These are phyloP conservation scores for Gerosis bhagava DNA, from an alignment of 2,888 invertebrate genomes.

Conservation along the genomic window DNA sequence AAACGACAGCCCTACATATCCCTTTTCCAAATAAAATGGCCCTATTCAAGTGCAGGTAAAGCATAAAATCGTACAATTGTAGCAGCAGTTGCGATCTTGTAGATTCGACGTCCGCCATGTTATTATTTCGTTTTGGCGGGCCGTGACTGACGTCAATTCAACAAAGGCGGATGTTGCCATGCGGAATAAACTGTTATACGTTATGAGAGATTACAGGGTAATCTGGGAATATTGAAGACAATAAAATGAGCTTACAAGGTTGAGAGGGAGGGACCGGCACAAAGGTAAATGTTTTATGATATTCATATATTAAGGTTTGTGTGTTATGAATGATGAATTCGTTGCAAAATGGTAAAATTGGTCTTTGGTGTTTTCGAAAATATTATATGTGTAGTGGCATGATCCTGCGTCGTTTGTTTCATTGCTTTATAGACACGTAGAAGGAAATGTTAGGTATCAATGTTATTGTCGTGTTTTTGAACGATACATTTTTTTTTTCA, in stretches of 20 bases:
- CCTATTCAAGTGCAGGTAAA: slow-evolving; percentile 29
- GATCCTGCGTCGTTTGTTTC: too few relatives aligned
- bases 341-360: too few relatives aligned
- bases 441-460: too few relatives aligned
- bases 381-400: too few relatives aligned
- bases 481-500: too few relatives aligned
- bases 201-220: slow-evolving; percentile 79
- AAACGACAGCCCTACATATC: slow-evolving; percentile 36
- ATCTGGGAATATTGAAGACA: slow-evolving; percentile 82
- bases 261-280: slow-evolving; percentile 46
- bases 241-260: slow-evolving; percentile 74
- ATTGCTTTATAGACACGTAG: too few relatives aligned
- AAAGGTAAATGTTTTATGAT: slow-evolving; percentile 53
- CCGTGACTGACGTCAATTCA: slow-evolving; percentile 67
- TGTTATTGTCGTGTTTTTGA: too few relatives aligned
- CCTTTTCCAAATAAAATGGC: slow-evolving; percentile 32
- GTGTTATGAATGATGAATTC: too few relatives aligned
- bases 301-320: too few relatives aligned
- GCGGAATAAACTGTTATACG: slow-evolving; percentile 80
- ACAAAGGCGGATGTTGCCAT: slow-evolving; percentile 77
- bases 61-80: slow-evolving; percentile 32
- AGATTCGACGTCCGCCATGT: slow-evolving; percentile 46
- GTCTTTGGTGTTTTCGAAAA: too few relatives aligned
- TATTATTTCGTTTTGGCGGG: slow-evolving; percentile 80
- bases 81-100: slow-evolving; percentile 37